Evolutionary conservation across 2,888 invertebrate genomes (phyloP), one percentile per base, ranked within the genome.

Genomic region (Parnassius glacialis): DNA sequence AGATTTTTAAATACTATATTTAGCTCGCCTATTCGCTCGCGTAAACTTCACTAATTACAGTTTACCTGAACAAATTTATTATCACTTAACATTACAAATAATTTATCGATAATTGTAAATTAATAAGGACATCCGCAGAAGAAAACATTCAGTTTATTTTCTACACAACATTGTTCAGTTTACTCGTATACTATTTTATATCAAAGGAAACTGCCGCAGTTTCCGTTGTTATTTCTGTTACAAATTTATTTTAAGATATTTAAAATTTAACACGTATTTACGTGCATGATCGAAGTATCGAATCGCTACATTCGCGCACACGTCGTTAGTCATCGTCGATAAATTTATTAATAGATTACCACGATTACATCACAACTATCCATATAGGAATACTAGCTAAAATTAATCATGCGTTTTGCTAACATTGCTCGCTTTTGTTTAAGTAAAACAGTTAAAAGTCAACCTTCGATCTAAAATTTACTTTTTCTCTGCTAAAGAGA

Each of bases 181-280:
- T 25, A 25, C 25, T 25, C 25, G 25, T 25, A 25, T 5, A 25
- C 10, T 20, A 11, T 57, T 20, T 42, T 11, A 50, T 42, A 16
- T 50, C 41, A 57, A 50, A 41, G 51, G 51, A 43, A 51, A 34
- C 25, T 52, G 13, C 51, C 20, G 25, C n/a, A 58, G 51, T 52
- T 58, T 25, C n/a, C 9, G 9, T 44, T 13, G 44, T 51, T 48
- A 20, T 41, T 10, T 16, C 52, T 25, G 47, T 16, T 25, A 48
- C 42, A 16, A 25, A 48, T 43, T 42, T 47, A 20, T 47, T 58
- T 52, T 41, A 62, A 65, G 65, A 66, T 55, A 63, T 55, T 59
- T 58, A 60, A 65, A 47, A 61, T 61, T 57, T 64, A 57, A 65
- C 59, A 59, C 47, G 50, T 61, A 64, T 64, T 61, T 56, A 54